A percentile compares a stretch with the other conserved stretches of the same genome.
These are phyloP conservation scores for Cheilosia impressa DNA, from an alignment of 2,888 invertebrate species.

Conservation along the genomic window DNA sequence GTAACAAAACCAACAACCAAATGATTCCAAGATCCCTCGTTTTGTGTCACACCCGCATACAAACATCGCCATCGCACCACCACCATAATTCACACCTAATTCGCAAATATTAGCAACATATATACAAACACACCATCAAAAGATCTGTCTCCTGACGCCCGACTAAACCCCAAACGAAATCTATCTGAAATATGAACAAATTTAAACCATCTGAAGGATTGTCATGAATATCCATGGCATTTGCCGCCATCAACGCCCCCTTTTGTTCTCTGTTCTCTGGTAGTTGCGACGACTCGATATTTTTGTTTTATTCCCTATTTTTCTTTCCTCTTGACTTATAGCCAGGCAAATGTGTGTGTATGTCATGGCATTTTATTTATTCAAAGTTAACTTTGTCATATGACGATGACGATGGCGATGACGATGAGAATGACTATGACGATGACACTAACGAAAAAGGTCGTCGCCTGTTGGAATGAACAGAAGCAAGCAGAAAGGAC, in stretches of 20 bases:
- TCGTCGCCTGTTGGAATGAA: slow-evolving; percentile 21
- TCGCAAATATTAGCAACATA: slow-evolving; percentile 42
- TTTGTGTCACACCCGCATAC: slow-evolving; percentile 20
- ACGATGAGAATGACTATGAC: slow-evolving; percentile 26
- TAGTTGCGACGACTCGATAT: not conserved
- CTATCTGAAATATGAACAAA: slow-evolving; percentile 71
- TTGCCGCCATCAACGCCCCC: slow-evolving; percentile 26
- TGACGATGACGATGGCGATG: slow-evolving; percentile 32
- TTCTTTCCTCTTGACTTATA: slow-evolving; percentile 65
- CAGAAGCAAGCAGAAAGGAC: slow-evolving; percentile 13
- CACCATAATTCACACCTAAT: slow-evolving; percentile 66
- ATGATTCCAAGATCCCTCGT: slow-evolving; percentile 32
- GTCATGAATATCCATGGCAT: slow-evolving; percentile 67
- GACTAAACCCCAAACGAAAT: slow-evolving; percentile 55
- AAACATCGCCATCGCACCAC: slow-evolving; percentile 46
- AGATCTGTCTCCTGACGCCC: slow-evolving; percentile 27
- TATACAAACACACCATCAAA: slow-evolving; percentile 29
- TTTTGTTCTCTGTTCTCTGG: slow-evolving; percentile 24
- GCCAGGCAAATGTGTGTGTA: slow-evolving; percentile 57
- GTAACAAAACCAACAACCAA: slow-evolving; percentile 58
- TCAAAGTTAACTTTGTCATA: slow-evolving; percentile 70
- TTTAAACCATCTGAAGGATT: slow-evolving; percentile 72
- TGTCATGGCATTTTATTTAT: slow-evolving; percentile 71
- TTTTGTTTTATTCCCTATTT: slow-evolving; percentile 50
- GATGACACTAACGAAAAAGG: slow-evolving; percentile 59